Conservation (phyloP, 2,888 invertebrate genomes). For the Hyles lineata region DNA sequence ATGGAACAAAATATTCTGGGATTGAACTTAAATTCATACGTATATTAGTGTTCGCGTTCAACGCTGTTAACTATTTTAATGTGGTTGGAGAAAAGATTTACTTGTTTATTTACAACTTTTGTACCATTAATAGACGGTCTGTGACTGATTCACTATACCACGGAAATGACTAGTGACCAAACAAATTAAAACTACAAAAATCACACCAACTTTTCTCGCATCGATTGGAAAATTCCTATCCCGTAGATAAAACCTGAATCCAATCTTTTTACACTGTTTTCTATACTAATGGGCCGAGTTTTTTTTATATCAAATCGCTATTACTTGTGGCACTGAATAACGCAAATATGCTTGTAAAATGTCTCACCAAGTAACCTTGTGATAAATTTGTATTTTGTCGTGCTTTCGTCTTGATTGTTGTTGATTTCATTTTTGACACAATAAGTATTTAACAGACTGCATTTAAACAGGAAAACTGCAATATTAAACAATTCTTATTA, state of each 20-base stretch:
- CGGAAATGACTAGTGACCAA: background rate
- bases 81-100: background rate
- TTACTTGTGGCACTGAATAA: too few species aligned
- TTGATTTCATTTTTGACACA: too few species aligned
- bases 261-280: too few species aligned
- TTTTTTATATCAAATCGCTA: too few species aligned
- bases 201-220: background rate
- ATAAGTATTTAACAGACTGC: conserved; percentile 17
- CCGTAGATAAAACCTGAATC: too few species aligned
- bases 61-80: background rate
- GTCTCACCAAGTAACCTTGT: too few species aligned
- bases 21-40: background rate
- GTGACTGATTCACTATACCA: background rate
- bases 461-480: conserved; percentile 30
- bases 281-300: too few species aligned
- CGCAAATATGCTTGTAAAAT: too few species aligned
- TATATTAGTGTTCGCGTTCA: background rate
- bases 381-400: too few species aligned
- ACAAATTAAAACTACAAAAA: background rate
- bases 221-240: background rate
- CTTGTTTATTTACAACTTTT: background rate
- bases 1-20: too few species aligned
- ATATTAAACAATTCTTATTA: conserved; percentile 14
- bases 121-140: background rate
- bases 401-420: too few species aligned